Base-by-base conservation (phyloP, 2,797 vertebrate genomes). In the Sebastes vulpes region DNA sequence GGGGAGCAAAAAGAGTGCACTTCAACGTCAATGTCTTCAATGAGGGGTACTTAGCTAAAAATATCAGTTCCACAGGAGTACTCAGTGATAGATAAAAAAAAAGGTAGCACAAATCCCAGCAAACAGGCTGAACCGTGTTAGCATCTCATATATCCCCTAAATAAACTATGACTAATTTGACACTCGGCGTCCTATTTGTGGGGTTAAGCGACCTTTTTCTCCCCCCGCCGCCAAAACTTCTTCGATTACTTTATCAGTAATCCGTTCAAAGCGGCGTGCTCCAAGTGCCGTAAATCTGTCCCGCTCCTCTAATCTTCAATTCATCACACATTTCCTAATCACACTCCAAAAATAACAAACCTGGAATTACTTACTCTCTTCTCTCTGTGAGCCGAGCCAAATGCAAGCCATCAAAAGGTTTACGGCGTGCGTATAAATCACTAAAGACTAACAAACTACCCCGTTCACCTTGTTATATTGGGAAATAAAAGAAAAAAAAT, bases 291-390 rank as follows among this genome's bases (percentile, higher is more conserved):
- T 85, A 87, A 92, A 92, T 91, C 82, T 83, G 86, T 86, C 91
- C 68, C 46, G 72, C 80, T 88, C 66, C 76, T 75, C 83, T 85
- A 91, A 92, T 93, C 92, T 92, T 71, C 81, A 42, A 88, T 90
- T 93, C 90, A 90, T 90, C 89, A 84, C 85, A 86, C 84, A 67
- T 85, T 90, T 90, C 74, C 85, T 92, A 89, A 92, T 92, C 90
- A 72, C 67, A 2, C 89, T 87, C 87, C 87, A 81, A 77, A 93
- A 93, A 93, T 92, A 94, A 93, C 91, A 90, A 90, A 91, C 89
- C 90, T 83, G 84, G 72, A 85, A 80, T 84, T 65, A 75, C 72
- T 83, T 74, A 67, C 80, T 28, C 72, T 81, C 61, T n/a, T 80
- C 73, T 77, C 61, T 72, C 68, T 82, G 66, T 18, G 65, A 78